Evolutionary conservation across 2,797 vertebrate genomes (phyloP).

Genomic region (Spinus pinus): DNA sequence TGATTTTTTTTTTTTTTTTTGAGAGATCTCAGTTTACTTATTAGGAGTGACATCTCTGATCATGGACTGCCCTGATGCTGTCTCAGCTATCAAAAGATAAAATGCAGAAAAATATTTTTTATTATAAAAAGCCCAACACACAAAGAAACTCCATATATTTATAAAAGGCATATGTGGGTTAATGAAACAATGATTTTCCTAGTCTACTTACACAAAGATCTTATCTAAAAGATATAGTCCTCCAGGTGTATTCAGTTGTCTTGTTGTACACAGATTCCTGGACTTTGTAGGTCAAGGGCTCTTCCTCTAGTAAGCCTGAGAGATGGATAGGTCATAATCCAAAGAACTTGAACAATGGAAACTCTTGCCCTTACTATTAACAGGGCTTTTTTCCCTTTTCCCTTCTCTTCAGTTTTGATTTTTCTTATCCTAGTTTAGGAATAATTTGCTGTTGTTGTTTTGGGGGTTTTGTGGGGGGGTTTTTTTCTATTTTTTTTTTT

Average conservation of each 20-base stretch:
- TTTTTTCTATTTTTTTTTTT: too few relatives aligned
- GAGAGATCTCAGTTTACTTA: neutral
- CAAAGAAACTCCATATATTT: neutral
- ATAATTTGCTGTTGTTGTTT: neutral
- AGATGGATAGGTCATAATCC: neutral
- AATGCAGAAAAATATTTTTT: neutral
- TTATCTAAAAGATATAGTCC: neutral
- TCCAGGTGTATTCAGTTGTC: neutral
- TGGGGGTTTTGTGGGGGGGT: rapidly evolving
- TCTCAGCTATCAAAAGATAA: neutral
- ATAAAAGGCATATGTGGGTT: neutral
- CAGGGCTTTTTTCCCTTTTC: neutral
- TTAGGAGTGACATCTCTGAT: neutral
- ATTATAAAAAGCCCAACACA: neutral
- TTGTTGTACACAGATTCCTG: neutral
- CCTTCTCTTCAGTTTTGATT: neutral
- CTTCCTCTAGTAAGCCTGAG: neutral
- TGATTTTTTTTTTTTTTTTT: neutral
- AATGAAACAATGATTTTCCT: neutral
- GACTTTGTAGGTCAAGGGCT: neutral
- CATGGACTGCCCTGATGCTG: neutral
- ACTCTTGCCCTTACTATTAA: neutral
- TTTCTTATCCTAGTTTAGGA: neutral
- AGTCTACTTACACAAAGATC: neutral
- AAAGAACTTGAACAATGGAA: neutral